Conservation (phyloP, 2,888 invertebrate species). For the Leucophenga maculata region DNA sequence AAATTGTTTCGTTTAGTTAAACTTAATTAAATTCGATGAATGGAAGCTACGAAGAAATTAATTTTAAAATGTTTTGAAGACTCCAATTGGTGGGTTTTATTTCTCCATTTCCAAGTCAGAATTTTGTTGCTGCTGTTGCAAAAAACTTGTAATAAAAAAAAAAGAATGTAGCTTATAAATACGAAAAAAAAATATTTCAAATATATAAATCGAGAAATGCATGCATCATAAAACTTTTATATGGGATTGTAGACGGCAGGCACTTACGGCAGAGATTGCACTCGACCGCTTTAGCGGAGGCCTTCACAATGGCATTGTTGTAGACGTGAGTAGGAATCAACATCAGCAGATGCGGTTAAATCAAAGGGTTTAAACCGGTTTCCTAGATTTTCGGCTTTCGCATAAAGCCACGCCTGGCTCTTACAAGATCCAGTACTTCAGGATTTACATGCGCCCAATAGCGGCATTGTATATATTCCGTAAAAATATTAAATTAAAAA, state of each 20-base stretch:
- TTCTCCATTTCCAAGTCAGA: not conserved
- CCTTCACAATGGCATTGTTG: constrained; percentile 73
- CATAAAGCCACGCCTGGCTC: too few relatives aligned
- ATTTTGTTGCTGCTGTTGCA: not conserved
- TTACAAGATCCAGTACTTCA: too few relatives aligned
- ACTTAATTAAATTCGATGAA: constrained; percentile 27
- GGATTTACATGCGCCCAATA: too few relatives aligned
- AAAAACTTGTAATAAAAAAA: constrained; percentile 32
- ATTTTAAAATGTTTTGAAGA: not conserved
- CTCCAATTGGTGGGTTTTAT: not conserved
- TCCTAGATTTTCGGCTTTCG: too few relatives aligned
- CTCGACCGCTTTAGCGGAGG: constrained; percentile 76
- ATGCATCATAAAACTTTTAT: constrained; percentile 45
- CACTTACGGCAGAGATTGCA: constrained; percentile 93
- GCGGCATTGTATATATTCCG: too few relatives aligned
- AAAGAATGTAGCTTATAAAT: constrained; percentile 49
- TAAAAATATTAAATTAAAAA: too few relatives aligned
- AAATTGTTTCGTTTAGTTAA: constrained; percentile 15
- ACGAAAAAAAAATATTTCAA: constrained; percentile 22
- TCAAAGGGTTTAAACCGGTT: too few relatives aligned
- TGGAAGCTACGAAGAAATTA: constrained; percentile 12
- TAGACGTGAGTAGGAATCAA: constrained; percentile 72
- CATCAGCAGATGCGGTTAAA: too few relatives aligned
- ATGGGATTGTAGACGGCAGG: constrained; percentile 80
- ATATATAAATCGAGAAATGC: constrained; percentile 15